Conservation (phyloP, 1,140 invertebrate genomes). For the Meloidogyne exigua region DNA sequence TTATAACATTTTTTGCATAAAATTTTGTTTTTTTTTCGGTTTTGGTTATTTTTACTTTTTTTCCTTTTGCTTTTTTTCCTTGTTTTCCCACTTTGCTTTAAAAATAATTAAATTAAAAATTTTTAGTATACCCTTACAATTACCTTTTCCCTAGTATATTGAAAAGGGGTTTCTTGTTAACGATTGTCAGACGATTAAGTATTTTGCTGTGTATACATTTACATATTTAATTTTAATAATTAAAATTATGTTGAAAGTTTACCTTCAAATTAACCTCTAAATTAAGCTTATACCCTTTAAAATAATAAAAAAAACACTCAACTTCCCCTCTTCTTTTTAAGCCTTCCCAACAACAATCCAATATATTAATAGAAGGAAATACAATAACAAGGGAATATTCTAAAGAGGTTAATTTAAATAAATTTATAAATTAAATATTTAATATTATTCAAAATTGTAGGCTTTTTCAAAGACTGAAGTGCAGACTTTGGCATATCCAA, state of each 20-base stretch:
- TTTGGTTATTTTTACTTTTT: background rate
- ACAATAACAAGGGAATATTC: conserved; percentile 37
- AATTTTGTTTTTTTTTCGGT: background rate
- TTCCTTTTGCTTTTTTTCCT: background rate
- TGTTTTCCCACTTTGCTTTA: background rate
- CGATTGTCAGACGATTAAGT: no score
- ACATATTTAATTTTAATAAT: no score
- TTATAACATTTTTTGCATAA: background rate
- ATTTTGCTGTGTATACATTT: no score
- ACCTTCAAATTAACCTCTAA: no score
- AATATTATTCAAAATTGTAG: conserved; percentile 18
- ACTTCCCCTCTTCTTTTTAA: background rate
- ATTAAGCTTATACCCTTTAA: no score
- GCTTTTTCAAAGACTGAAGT: conserved; percentile 47
- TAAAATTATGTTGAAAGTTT: no score
- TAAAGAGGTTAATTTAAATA: conserved; percentile 24
- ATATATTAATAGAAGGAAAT: conserved; percentile 21
- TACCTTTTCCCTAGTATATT: no score
- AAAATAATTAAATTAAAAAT: background rate
- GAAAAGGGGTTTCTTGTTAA: no score
- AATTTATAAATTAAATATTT: background rate
- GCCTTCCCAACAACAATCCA: background rate
- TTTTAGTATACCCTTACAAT: no score
- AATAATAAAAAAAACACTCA: no score
- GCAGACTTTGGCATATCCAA: conserved; percentile 18